Base-by-base conservation (phyloP, 2,113 vertebrate genomes). In the Marmota monax region DNA sequence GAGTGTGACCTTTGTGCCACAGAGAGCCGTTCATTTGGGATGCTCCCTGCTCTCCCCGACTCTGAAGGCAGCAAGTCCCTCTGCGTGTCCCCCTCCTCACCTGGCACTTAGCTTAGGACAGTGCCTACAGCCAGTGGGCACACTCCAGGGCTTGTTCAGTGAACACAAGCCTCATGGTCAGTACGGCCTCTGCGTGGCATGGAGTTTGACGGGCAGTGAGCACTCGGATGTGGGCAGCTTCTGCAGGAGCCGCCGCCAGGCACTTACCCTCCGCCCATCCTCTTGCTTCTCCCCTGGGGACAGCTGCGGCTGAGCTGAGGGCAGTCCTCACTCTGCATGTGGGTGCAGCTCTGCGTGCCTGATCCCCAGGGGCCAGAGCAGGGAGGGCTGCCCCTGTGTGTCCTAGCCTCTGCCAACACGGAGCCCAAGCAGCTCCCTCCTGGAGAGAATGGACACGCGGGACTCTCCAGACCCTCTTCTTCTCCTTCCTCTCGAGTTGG, bases 271-370 rank as follows among this genome's bases (percentile, higher is more conserved):
- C 42, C 12, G 27, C 27, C 22, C n/a, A 20, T 39, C 42, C 17
- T 58, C 80, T 51, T 16, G 1, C 37, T 73, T 53, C 79, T 79
- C 18, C 37, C 34, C 37, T 4, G 13, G 45, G 2, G 61, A 39
- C 23, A 53, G 7, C 34, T 42, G 7, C 7, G 34, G 45, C 0
- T 7, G 58, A 27, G 39, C 77, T 0, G 2, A 25, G 4, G 7
- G n/a, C 4, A 16, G 42, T 45, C 20, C 42, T 69, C 29, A 6
- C 14, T 58, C 37, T 45, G 22, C n/a, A n/a, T 2, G 3, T 12
- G 29, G 29, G 13, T 51, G 48, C 48, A 72, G 76, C 74, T n/a
- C 27, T n/a, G 34, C 13, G 14, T 5, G 18, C 39, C 45, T 34
- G 48, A 16, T 56, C 25, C 45, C 10, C 13, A 2, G 9, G 34